Evolutionary conservation across 2,888 invertebrate genomes (phyloP).

Genomic region (Oithona nana): DNA sequence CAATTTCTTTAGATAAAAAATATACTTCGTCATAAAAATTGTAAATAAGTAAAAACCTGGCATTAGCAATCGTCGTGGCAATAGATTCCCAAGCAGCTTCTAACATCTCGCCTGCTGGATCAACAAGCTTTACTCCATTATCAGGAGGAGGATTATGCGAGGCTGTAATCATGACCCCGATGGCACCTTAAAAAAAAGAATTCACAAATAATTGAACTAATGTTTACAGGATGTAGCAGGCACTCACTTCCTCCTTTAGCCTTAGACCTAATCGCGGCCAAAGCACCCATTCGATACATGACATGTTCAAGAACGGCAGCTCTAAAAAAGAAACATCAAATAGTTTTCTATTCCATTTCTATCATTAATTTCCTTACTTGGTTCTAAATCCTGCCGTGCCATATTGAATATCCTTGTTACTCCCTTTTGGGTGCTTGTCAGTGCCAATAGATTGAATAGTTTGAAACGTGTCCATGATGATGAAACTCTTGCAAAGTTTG

Average conservation of each 20-base stretch:
- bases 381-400: conserved; percentile 36
- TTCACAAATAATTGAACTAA: conserved; percentile 3
- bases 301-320: conserved; percentile 69
- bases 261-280: conserved; percentile 72
- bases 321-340: conserved; percentile 36
- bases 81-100: conserved; percentile 73
- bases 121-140: conserved; percentile 89
- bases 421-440: conserved; percentile 18
- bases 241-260: conserved; percentile 52
- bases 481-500: no score
- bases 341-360: neutral
- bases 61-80: conserved; percentile 49
- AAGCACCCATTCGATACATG: conserved; percentile 78
- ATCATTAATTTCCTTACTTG: conserved; percentile 25
- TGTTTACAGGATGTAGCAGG: no score
- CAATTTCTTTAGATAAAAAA: neutral
- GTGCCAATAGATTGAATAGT: neutral
- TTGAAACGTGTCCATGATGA: neutral
- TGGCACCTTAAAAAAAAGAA: conserved; percentile 42
- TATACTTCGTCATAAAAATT: neutral
- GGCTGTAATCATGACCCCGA: conserved; percentile 98
- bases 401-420: conserved; percentile 26
- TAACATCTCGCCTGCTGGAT: conserved; percentile 92
- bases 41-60: conserved; percentile 33
- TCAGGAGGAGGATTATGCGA: conserved; percentile 93